phyloP scores from a whole-genome alignment of 2,888 invertebrate species.

The Watsonalla binaria region DNA sequence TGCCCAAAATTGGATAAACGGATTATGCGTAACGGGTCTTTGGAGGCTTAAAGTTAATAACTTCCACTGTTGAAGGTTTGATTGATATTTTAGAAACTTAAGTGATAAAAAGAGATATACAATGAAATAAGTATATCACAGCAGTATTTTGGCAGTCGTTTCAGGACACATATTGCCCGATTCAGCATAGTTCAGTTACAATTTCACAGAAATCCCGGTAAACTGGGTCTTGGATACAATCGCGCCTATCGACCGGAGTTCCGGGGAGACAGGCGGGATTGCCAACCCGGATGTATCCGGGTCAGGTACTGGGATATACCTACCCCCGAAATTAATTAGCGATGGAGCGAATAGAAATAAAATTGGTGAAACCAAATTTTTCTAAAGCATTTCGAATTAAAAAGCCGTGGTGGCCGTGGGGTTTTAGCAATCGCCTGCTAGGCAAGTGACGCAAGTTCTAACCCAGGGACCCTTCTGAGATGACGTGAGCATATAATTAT shows the following conservation, averaged over 20 bases:
- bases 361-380: too few relatives aligned
- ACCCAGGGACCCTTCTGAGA: too few relatives aligned
- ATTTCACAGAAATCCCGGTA: not conserved
- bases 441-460: too few relatives aligned
- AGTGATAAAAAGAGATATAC: not conserved
- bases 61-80: not conserved
- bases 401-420: too few relatives aligned
- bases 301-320: conserved; percentile 1
- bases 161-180: too few relatives aligned
- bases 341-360: not conserved
- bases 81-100: not conserved
- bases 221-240: conserved; percentile 9
- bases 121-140: too few relatives aligned
- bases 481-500: too few relatives aligned
- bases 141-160: too few relatives aligned
- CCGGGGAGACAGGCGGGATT: conserved; percentile 18
- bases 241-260: conserved; percentile 4
- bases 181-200: too few relatives aligned
- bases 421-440: too few relatives aligned
- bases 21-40: not conserved
- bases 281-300: conserved; percentile 16
- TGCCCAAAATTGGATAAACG: not conserved
- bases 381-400: too few relatives aligned
- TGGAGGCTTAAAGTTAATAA: not conserved
- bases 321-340: conserved; percentile 6